Base-by-base conservation (phyloP, 1,140 invertebrate genomes). In the Caenorhabditis inopinata region DNA sequence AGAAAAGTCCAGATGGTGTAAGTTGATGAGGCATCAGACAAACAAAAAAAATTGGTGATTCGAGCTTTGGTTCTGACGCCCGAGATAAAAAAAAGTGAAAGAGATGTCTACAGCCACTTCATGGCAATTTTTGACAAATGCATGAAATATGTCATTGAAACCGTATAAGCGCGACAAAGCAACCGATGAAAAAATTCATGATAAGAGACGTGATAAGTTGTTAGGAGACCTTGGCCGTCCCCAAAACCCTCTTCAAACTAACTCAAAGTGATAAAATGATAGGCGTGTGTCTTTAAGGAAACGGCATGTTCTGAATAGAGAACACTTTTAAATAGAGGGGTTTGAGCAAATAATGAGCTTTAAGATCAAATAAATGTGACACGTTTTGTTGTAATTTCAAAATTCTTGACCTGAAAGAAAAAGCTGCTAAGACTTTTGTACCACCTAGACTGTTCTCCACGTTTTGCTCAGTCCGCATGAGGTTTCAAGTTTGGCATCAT, bases 1-100 rank as follows among this genome's bases (percentile, higher is more conserved):
- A 62, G 23, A 48, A 48, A 38, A 32, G 45, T 38, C 35, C 49
- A 74, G 45, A 58, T 29, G 77, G 45, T 21, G 58, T 68, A 68
- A 68, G 58, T 68, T 29, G 21, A 25, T 2, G 23, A 11, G 23
- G 12, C 16, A 7, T 1, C 11, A 27, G 23, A 25, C 21, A 2
- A 18, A 53, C 11, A 53, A 58, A 7, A 14, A 42, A 42, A 42
- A 5, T 42, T 42, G 38, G 5, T 7, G 14, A 42, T 7, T 42
- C 14, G 14, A 42, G 38, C 38, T 14, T 42, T 5, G 38, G 38
- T 42, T 42, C n/a, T n/a, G n/a, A n/a, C n/a, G n/a, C n/a, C n/a
- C n/a, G n/a, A n/a, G n/a, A n/a, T n/a, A n/a, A n/a, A n/a, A n/a
- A n/a, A n/a, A n/a, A n/a, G n/a, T n/a, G 21, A 0, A 25, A 6